Evolutionary conservation across 2,797 vertebrate species (phyloP).

Genomic region (Graptemys geographica): DNA sequence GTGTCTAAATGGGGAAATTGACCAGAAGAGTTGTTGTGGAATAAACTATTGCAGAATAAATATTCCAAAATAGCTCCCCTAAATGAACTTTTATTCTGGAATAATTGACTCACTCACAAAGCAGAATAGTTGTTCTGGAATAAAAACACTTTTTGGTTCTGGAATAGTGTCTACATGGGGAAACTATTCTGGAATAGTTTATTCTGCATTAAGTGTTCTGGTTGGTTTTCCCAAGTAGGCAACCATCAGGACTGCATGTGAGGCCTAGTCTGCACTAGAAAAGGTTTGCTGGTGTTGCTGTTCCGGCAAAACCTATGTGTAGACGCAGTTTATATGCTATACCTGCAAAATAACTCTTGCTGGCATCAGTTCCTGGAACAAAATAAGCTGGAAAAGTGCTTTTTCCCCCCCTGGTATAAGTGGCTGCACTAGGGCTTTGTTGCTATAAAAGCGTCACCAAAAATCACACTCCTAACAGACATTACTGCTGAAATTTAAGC

Average conservation of each 20-base stretch:
- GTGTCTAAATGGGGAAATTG: neutral
- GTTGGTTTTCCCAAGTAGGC: neutral
- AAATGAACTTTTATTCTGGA: neutral
- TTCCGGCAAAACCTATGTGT: neutral
- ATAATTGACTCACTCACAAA: neutral
- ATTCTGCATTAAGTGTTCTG: neutral
- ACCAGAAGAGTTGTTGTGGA: neutral
- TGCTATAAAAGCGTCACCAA: neutral
- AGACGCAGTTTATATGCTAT: neutral
- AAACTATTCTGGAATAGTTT: neutral
- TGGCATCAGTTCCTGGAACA: neutral
- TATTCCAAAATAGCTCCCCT: neutral
- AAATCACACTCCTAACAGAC: neutral
- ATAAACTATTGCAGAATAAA: neutral
- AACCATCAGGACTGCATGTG: neutral
- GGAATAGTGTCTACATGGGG: neutral
- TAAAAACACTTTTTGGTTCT: neutral
- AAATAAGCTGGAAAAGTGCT: neutral
- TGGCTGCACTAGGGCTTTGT: neutral
- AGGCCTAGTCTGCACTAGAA: neutral
- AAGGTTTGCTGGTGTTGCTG: neutral
- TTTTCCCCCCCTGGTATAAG: neutral
- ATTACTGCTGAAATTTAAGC: neutral
- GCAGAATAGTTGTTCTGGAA: neutral
- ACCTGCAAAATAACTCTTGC: neutral